Conservation (phyloP, 2,797 vertebrate species). For the Macroramphosus scolopax region DNA sequence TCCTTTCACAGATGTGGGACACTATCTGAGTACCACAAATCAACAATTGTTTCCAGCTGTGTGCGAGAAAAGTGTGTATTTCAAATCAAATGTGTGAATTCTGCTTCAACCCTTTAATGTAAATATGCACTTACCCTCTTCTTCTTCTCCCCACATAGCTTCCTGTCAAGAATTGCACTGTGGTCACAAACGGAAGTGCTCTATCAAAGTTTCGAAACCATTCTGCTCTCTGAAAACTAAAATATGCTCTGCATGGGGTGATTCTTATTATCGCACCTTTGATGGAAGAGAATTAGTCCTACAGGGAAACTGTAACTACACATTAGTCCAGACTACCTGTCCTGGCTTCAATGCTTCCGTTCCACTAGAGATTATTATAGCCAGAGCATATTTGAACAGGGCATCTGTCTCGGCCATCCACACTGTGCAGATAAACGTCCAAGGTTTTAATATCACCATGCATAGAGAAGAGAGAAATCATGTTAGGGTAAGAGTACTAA, state of each 20-base stretch:
- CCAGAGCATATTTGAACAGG: conserved; percentile 34
- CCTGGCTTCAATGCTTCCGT: conserved; percentile 17
- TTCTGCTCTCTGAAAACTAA: conserved; percentile 18
- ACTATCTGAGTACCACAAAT: conserved; percentile 27
- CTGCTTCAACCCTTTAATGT: too few species aligned
- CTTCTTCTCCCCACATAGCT: background rate
- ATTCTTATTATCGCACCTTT: conserved; percentile 36
- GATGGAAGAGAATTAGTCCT: conserved; percentile 30
- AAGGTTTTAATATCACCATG: conserved; percentile 35
- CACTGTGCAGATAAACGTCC: conserved; percentile 25
- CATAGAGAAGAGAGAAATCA: conserved; percentile 28
- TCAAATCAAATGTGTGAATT: too few species aligned
- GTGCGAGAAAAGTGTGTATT: conserved; percentile 22
- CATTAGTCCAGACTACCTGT: conserved; percentile 36
- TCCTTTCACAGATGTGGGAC: conserved; percentile 4
- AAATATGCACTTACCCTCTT: background rate
- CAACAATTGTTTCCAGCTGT: conserved; percentile 12
- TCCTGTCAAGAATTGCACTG: conserved; percentile 28
- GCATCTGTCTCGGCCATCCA: conserved; percentile 16
- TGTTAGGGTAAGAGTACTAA: conserved; percentile 24
- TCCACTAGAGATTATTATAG: conserved; percentile 33
- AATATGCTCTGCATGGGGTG: conserved; percentile 32
- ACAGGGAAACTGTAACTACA: conserved; percentile 33
- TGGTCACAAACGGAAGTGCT: conserved; percentile 22
- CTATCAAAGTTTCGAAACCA: conserved; percentile 25